These are phyloP conservation scores for Stercorarius parasiticus DNA, from an alignment of 2,113 vertebrate genomes.

Conservation along the genomic window DNA sequence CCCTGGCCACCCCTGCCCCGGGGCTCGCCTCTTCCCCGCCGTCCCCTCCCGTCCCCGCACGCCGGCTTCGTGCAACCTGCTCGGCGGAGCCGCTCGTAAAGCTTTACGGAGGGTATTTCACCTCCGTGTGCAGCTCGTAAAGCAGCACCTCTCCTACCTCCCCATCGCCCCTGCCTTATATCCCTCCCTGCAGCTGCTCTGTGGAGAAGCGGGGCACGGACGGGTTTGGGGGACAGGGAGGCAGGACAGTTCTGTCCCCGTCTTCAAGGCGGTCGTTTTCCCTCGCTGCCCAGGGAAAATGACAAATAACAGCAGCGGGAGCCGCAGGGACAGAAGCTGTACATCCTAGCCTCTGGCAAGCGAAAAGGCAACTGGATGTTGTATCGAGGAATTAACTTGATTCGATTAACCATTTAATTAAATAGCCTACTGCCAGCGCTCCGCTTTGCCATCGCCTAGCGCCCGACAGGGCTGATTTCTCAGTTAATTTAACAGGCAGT, in stretches of 20 bases:
- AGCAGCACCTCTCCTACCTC: background rate
- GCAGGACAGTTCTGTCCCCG: background rate
- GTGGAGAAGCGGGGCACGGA: background rate
- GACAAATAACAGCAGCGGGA: background rate
- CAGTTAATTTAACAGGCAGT: slow-evolving; percentile 32
- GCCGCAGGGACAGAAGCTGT: background rate
- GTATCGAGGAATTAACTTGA: slow-evolving; percentile 9
- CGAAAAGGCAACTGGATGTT: background rate
- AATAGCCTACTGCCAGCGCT: background rate
- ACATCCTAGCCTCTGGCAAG: background rate
- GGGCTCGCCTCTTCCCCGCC: background rate
- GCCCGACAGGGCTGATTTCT: slow-evolving; percentile 11
- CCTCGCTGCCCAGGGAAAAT: background rate
- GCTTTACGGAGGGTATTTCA: background rate
- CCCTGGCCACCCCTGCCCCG: background rate
- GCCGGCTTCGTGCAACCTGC: background rate
- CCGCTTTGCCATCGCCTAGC: background rate
- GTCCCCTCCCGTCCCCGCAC: background rate
- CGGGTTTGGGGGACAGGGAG: background rate
- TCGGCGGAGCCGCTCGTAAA: background rate
- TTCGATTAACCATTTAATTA: slow-evolving; percentile 52
- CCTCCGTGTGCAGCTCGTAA: background rate
- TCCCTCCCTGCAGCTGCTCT: background rate
- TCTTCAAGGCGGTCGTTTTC: background rate
- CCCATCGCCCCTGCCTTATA: background rate